Evolutionary conservation across 1,140 invertebrate species (phyloP), one percentile per base, ranked within the genome.

Genomic region (Anoplophora glabripennis): DNA sequence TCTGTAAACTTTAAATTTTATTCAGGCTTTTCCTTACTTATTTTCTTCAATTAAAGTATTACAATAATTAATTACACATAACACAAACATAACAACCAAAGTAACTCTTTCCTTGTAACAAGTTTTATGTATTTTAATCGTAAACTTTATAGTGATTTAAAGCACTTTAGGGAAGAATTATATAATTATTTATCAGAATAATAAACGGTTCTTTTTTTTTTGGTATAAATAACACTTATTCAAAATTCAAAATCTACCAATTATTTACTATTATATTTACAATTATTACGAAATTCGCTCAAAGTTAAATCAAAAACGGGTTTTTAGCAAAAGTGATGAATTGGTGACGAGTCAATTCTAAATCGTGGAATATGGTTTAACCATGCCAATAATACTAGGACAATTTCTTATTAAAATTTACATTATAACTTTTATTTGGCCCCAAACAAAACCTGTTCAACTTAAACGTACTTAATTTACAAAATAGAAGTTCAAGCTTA

Each of bases 151-250:
- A 67, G 65, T 73, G 64, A 61, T 74, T 68, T 75, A 75, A 75
- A 75, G 73, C 73, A 75, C 73, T 75, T 28, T 71, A 75, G 73
- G 73, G 73, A 75, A 75, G 73, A 75, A 73, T 72, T 75, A 70
- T 71, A 69, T 67, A 67, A 66, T 66, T 70, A 68, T 69, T 65
- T 70, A 64, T 66, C 59, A 67, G 63, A 70, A 63, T 68, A 54
- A 66, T 63, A 66, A 59, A 45, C 53, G 46, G 18, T 18, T 58
- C 28, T 47, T 51, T 57, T 58, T 56, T 45, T 41, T 66, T 66
- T 28, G 59, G 60, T 67, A 66, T 64, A 66, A 63, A 67, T 64
- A 56, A 64, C 62, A 59, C 57, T 61, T 56, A 63, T 65, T 47
- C 64, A 53, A 59, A 57, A 59, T 67, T 64, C 45, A 58, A 61